These are phyloP conservation scores for Acleris holmiana DNA, from an alignment of 2,888 invertebrate genomes.

Conservation along the genomic window DNA sequence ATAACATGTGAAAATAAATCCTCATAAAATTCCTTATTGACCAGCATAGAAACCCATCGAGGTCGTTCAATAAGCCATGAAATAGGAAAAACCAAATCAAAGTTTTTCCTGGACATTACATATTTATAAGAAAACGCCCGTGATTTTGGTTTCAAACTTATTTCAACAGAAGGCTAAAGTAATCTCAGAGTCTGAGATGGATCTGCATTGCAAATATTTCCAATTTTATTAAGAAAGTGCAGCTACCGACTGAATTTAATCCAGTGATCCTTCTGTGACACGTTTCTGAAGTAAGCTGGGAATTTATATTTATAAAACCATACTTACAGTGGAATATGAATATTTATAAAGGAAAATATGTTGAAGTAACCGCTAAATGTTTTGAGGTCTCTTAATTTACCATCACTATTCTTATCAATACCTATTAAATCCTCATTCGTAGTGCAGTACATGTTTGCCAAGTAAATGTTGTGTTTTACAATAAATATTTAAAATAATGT, in stretches of 20 bases:
- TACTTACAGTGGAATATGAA: neutral
- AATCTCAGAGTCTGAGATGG: conserved; percentile 55
- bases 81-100: conserved; percentile 29
- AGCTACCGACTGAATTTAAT: conserved; percentile 65
- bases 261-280: conserved; percentile 51
- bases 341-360: neutral
- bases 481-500: too few species aligned
- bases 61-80: neutral
- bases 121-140: conserved; percentile 43
- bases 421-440: too few species aligned
- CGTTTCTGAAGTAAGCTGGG: conserved; percentile 56
- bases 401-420: too few species aligned
- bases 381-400: too few species aligned
- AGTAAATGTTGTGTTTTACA: too few species aligned
- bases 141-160: conserved; percentile 45
- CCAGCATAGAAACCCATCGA: too few species aligned
- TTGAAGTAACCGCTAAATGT: too few species aligned
- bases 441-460: too few species aligned
- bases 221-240: conserved; percentile 75
- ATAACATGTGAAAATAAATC: too few species aligned
- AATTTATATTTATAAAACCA: neutral
- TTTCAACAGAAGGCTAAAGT: conserved; percentile 58
- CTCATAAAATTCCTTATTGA: too few species aligned
- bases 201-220: conserved; percentile 76
- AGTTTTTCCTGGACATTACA: conserved; percentile 35